A percentile compares a stretch with the other conserved stretches of the same genome.
These are phyloP conservation scores for Drosophila guanche DNA, from an alignment of 1,140 invertebrate genomes.

Conservation along the genomic window DNA sequence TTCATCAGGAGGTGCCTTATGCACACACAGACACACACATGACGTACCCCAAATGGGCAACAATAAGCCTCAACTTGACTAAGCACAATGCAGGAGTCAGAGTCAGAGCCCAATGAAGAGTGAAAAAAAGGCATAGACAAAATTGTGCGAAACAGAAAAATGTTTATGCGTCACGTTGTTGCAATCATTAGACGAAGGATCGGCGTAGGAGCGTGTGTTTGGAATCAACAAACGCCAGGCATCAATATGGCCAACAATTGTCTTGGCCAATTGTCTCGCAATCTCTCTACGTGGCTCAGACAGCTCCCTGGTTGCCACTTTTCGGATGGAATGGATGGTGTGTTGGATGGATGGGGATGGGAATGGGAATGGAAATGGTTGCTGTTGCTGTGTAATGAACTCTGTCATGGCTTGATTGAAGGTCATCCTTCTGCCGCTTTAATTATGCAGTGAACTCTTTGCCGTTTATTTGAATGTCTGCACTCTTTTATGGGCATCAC, in stretches of 20 bases:
- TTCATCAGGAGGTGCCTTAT: conserved; percentile 67
- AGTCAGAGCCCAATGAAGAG: conserved; percentile 8
- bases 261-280: conserved; percentile 55
- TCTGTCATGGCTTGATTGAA: conserved; percentile 55
- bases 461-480: conserved; percentile 71
- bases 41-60: conserved; percentile 49
- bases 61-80: conserved; percentile 56
- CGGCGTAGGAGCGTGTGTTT: conserved; percentile 29
- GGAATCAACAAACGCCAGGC: conserved; percentile 60
- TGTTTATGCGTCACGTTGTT: conserved; percentile 66
- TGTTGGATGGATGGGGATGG: neutral
- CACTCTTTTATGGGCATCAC: conserved; percentile 57
- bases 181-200: conserved; percentile 63
- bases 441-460: conserved; percentile 80
- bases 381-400: conserved; percentile 54
- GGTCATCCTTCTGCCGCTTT: conserved; percentile 33
- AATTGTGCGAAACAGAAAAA: conserved; percentile 24
- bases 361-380: neutral
- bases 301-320: conserved; percentile 19
- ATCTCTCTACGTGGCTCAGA: no score
- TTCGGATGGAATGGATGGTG: conserved; percentile 11
- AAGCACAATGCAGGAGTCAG: conserved; percentile 47
- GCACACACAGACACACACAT: conserved; percentile 39
- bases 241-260: conserved; percentile 65
- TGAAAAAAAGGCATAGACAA: conserved; percentile 27